A percentile compares a stretch with the other conserved stretches of the same genome.
Conservation (phyloP, 2,888 invertebrate genomes). For the Maniola hyperantus region DNA sequence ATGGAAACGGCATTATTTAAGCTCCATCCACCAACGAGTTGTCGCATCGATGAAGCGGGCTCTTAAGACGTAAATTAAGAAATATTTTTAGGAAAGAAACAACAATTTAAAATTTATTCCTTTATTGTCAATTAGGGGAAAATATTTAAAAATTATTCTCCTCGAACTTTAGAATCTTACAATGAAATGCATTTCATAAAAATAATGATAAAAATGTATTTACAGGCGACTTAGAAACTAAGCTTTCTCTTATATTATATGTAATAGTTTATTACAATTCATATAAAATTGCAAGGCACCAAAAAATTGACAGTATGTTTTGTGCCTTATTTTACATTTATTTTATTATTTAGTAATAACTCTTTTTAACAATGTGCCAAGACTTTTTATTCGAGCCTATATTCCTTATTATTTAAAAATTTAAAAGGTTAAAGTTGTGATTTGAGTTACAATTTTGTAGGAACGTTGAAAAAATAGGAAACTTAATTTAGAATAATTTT, state of each 20-base stretch:
- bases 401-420: neutral
- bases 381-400: constrained; percentile 24
- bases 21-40: too few species aligned
- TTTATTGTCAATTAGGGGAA: constrained; percentile 81
- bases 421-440: neutral
- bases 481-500: neutral
- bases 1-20: too few species aligned
- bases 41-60: too few species aligned
- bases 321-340: constrained; percentile 51
- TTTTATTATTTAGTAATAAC: constrained; percentile 25
- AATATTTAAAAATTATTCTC: constrained; percentile 77
- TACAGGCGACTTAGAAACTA: constrained; percentile 63
- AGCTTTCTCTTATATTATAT: constrained; percentile 50
- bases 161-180: constrained; percentile 71
- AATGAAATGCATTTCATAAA: constrained; percentile 80
- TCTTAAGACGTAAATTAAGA: too few species aligned
- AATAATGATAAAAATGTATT: constrained; percentile 78
- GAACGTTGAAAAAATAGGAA: neutral
- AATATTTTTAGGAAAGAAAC: constrained; percentile 39
- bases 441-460: neutral
- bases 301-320: constrained; percentile 47
- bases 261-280: constrained; percentile 68
- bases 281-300: constrained; percentile 66
- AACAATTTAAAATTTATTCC: constrained; percentile 64
- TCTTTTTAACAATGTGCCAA: constrained; percentile 38